phyloP scores from a whole-genome alignment of 2,113 vertebrate species.

The Poicephalus meyeri region DNA sequence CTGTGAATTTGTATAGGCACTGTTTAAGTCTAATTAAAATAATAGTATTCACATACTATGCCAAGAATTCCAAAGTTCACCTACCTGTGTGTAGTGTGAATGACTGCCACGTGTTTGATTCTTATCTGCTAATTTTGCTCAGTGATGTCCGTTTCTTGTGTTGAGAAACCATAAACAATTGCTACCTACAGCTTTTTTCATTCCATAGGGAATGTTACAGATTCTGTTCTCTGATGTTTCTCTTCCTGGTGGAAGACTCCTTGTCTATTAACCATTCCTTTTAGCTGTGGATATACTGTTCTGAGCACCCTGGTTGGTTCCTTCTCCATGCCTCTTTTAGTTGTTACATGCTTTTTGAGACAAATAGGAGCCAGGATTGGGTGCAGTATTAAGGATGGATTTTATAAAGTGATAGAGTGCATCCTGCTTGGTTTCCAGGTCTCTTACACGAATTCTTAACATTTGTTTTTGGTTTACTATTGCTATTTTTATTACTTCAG shows the following conservation, averaged over 20 bases:
- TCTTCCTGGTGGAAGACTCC: not conserved
- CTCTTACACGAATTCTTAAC: not conserved
- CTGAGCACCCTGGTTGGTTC: not conserved
- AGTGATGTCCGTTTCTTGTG: not conserved
- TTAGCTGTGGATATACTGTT: not conserved
- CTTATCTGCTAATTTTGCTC: not conserved
- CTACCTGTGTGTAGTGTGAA: not conserved
- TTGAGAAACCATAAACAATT: not conserved
- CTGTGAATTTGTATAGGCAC: not conserved
- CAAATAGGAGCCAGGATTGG: not conserved
- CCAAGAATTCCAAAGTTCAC: not conserved
- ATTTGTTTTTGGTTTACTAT: not conserved
- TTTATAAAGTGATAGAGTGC: not conserved
- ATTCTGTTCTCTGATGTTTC: not conserved
- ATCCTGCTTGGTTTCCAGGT: not conserved
- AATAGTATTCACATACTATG: not conserved
- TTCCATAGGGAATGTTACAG: not conserved
- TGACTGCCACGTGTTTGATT: not conserved
- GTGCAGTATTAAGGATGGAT: not conserved
- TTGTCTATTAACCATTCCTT: not conserved
- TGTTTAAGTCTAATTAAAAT: not conserved
- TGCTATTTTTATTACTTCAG: not conserved
- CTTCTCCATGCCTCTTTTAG: fast-evolving
- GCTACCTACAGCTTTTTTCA: not conserved
- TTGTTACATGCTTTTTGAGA: not conserved